Base-by-base conservation (phyloP, 2,113 vertebrate species). In the Ibidorhyncha struthersii region DNA sequence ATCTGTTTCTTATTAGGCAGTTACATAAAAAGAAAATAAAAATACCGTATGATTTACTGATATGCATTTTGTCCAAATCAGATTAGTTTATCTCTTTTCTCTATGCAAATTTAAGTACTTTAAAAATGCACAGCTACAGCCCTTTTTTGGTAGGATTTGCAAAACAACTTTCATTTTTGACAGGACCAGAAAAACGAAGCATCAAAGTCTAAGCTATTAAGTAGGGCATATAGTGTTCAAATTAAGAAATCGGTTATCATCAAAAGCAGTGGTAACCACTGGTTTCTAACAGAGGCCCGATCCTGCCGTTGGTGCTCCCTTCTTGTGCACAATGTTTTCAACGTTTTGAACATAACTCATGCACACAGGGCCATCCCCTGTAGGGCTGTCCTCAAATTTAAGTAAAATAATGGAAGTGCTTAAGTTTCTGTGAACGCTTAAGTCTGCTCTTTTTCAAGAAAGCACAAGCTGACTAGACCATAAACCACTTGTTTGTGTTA, bases 1-100 rank as follows among this genome's bases (percentile, higher is more conserved):
- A 94, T 82, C 69, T 94, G 91, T 58, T 97, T 96, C 83, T 55
- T 87, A 90, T 94, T 93, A 95, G 45, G 32, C 34, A 86, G 63
- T 79, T 82, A 69, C 32, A 93, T 65, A 72, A 94, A 91, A 95
- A 86, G 34, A 81, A 77, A 92, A 82, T 30, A 38, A 94, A 92
- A 93, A 67, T 78, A 76, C 49, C 3, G 0, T 41, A 47, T 67
- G 73, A 85, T 91, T 97, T 92, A 94, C 38, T 80, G 89, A 52
- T 82, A 49, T 0, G 1, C 13, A 14, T 76, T 91, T 85, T 63
- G 73, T 87, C 56, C 91, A 96, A 77, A 89, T 76, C 86, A 72
- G 65, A 96, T 89, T 79, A 70, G 43, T 53, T 94, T 76, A 86
- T 86, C 83, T 88, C n/a, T 89, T 83, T 82, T 59, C n/a, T 74